Evolutionary conservation across 2,113 vertebrate species (phyloP).

Genomic region (Panurus biarmicus): DNA sequence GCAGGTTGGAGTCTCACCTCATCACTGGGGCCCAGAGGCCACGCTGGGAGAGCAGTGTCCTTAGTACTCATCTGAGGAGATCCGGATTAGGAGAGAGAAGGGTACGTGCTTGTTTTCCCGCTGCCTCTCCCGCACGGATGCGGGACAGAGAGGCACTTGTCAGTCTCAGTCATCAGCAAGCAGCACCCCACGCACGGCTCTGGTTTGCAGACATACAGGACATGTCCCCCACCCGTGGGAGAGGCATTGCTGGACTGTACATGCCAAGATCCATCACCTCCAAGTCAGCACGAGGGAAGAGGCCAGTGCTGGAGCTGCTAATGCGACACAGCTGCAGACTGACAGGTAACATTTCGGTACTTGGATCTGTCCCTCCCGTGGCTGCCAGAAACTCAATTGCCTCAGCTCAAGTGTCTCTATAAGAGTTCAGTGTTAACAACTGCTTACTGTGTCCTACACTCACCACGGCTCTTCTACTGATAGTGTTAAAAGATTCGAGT

Average conservation of each 20-base stretch:
- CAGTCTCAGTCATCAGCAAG: rapidly evolving
- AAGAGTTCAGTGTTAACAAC: neutral
- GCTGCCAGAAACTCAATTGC: neutral
- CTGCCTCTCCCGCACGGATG: neutral
- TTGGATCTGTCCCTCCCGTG: neutral
- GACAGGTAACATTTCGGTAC: neutral
- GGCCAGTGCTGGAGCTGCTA: neutral
- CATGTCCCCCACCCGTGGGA: neutral
- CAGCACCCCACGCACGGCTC: rapidly evolving
- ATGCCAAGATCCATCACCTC: neutral
- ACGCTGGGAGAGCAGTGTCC: neutral
- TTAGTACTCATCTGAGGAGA: neutral
- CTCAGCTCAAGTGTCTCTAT: neutral
- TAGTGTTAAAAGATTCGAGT: rapidly evolving
- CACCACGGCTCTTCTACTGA: neutral
- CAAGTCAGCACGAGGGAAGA: neutral
- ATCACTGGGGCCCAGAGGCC: neutral
- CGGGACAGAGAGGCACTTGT: neutral
- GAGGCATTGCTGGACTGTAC: neutral
- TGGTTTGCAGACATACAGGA: neutral
- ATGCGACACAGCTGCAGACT: neutral
- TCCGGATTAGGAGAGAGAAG: neutral
- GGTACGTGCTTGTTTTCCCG: rapidly evolving
- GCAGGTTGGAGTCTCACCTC: neutral
- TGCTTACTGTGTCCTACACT: neutral